Evolutionary conservation across 2,797 vertebrate genomes (phyloP).

Genomic region (Meda fulgida): DNA sequence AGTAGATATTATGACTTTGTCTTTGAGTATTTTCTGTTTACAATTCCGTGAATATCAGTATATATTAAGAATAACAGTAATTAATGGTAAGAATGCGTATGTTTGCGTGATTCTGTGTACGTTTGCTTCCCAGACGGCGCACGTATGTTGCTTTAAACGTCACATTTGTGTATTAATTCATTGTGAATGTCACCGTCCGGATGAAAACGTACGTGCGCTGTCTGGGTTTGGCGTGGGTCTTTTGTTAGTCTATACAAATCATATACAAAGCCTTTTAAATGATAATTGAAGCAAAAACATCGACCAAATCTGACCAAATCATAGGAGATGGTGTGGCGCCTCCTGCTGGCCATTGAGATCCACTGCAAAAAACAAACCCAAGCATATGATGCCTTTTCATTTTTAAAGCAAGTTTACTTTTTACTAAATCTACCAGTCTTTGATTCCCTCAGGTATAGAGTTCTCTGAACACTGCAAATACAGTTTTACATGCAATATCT

Average conservation of each 20-base stretch:
- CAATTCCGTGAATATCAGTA: slow-evolving; percentile 23
- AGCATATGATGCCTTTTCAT: slow-evolving; percentile 34
- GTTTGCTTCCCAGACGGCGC: not conserved
- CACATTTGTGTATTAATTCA: not conserved
- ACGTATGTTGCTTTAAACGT: not conserved
- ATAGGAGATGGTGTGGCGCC: slow-evolving; percentile 7
- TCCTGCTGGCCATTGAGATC: slow-evolving; percentile 32
- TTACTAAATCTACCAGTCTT: slow-evolving; percentile 14
- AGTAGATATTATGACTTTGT: slow-evolving; percentile 43
- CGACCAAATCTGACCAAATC: slow-evolving; percentile 34
- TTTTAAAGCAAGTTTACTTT: slow-evolving; percentile 51
- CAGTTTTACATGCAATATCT: slow-evolving; percentile 61
- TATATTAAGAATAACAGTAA: slow-evolving; percentile 7
- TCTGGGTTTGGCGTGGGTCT: slow-evolving; percentile 28
- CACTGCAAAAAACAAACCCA: slow-evolving; percentile 21
- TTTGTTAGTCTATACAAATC: slow-evolving; percentile 28
- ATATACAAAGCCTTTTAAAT: slow-evolving; percentile 40
- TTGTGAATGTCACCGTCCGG: not conserved
- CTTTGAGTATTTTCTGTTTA: slow-evolving; percentile 44
- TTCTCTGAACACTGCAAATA: slow-evolving; percentile 59
- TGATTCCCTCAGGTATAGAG: slow-evolving; percentile 60
- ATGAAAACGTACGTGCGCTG: not conserved
- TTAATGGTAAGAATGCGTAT: slow-evolving; percentile 7
- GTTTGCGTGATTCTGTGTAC: not conserved
- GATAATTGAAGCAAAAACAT: slow-evolving; percentile 25